Evolutionary conservation across 2,113 vertebrate species (phyloP).

Genomic region (Lampris incognitus): DNA sequence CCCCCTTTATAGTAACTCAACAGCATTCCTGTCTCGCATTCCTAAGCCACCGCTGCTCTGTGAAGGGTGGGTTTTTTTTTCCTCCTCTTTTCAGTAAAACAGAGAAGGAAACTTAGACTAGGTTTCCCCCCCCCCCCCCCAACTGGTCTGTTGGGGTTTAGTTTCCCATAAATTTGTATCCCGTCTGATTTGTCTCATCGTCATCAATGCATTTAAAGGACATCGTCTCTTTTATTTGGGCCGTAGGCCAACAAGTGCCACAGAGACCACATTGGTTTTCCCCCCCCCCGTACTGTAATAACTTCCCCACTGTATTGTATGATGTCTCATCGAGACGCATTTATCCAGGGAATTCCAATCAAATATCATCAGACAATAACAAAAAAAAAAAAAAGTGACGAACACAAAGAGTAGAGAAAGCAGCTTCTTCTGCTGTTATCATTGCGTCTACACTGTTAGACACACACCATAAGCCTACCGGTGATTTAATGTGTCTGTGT

Average conservation of each 20-base stretch:
- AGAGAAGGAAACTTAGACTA: slow-evolving; percentile 37
- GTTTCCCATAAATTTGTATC: background rate
- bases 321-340: background rate
- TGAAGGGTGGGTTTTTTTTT: slow-evolving; percentile 46
- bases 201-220: slow-evolving; percentile 25
- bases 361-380: slow-evolving; percentile 10
- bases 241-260: background rate
- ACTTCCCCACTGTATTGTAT: background rate
- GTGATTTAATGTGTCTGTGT: slow-evolving; percentile 5
- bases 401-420: slow-evolving; percentile 48
- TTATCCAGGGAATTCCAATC: background rate
- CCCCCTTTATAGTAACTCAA: slow-evolving; percentile 82
- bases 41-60: slow-evolving; percentile 80
- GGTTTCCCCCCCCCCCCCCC: background rate
- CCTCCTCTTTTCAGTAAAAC: slow-evolving; percentile 36
- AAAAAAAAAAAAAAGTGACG: slow-evolving; percentile 34
- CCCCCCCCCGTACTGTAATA: background rate
- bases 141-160: slow-evolving; percentile 18
- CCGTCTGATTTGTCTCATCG: slow-evolving; percentile 28
- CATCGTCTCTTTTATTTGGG: background rate
- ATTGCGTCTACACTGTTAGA: slow-evolving; percentile 1
- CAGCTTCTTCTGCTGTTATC: background rate
- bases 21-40: slow-evolving; percentile 88
- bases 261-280: background rate
- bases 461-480: background rate